Evolutionary conservation across 2,888 invertebrate species (phyloP).

Genomic region (Tiphia femorata): DNA sequence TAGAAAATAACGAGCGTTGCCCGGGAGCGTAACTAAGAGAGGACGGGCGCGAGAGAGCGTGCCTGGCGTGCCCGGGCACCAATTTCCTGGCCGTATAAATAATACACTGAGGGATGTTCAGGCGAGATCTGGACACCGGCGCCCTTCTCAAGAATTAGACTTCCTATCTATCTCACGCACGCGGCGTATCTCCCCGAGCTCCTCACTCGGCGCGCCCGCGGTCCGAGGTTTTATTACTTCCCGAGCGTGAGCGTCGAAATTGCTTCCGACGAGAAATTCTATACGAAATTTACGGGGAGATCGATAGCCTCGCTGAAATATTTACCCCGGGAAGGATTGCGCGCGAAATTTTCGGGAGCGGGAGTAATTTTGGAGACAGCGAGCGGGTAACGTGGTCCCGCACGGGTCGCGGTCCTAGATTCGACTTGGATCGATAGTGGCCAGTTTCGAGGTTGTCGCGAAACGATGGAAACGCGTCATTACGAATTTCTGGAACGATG

Average conservation of each 20-base stretch:
- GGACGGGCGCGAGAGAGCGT: conserved; percentile 52
- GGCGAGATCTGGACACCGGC: conserved; percentile 51
- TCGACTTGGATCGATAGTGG: no score
- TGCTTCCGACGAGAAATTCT: conserved; percentile 19
- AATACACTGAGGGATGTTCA: conserved; percentile 62
- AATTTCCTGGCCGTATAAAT: conserved; percentile 65
- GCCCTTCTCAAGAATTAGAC: conserved; percentile 62
- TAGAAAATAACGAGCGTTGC: conserved; percentile 49
- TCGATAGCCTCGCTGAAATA: no score
- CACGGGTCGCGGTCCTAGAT: no score
- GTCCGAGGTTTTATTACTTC: conserved; percentile 39
- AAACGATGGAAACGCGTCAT: no score
- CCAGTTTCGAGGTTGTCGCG: no score
- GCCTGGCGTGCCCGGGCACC: conserved; percentile 64
- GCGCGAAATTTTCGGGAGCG: no score
- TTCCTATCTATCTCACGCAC: conserved; percentile 68
- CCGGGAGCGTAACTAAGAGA: conserved; percentile 30
- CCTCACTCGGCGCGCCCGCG: conserved; percentile 12
- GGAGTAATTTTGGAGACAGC: no score
- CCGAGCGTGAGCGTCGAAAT: conserved; percentile 28
- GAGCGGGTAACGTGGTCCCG: no score
- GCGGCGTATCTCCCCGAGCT: conserved; percentile 20
- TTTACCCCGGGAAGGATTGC: no score
- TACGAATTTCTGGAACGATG: no score
- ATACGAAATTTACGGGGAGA: no score